Evolutionary conservation across 2,888 invertebrate genomes (phyloP).

Genomic region (Agriopis marginaria): DNA sequence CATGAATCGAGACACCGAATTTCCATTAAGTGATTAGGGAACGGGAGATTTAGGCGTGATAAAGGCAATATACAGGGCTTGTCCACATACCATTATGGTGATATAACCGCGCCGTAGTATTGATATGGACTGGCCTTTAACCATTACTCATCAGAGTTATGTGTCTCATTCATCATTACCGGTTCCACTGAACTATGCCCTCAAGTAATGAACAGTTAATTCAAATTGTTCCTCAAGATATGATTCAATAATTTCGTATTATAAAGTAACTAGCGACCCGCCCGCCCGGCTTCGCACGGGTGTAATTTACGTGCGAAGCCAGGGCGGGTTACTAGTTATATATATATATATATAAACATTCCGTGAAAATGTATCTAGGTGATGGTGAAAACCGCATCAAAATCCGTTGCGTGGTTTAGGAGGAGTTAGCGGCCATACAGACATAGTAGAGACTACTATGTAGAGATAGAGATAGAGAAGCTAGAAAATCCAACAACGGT

Average conservation of each 20-base stretch:
- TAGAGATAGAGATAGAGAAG: too few relatives aligned
- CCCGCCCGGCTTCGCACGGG: too few relatives aligned
- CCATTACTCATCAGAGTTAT: constrained; percentile 8
- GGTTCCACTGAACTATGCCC: constrained; percentile 17
- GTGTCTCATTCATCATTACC: neutral
- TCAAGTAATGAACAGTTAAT: constrained; percentile 4
- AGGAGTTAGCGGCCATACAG: too few relatives aligned
- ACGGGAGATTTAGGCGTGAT: constrained; percentile 18
- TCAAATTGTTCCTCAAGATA: neutral
- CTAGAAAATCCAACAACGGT: too few relatives aligned
- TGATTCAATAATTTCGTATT: neutral
- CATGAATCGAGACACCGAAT: constrained; percentile 19
- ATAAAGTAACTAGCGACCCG: too few relatives aligned
- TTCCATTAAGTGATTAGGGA: constrained; percentile 18
- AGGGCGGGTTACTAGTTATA: too few relatives aligned
- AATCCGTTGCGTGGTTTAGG: too few relatives aligned
- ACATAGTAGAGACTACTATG: too few relatives aligned
- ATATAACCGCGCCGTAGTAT: neutral
- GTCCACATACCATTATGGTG: constrained; percentile 6
- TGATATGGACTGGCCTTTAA: constrained; percentile 2
- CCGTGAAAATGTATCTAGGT: too few relatives aligned
- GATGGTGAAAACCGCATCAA: too few relatives aligned
- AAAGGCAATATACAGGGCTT: constrained; percentile 12
- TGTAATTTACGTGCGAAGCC: too few relatives aligned
- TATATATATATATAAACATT: too few relatives aligned